Base-by-base conservation (phyloP, 2,888 invertebrate genomes). In the Morpho deidamia region DNA sequence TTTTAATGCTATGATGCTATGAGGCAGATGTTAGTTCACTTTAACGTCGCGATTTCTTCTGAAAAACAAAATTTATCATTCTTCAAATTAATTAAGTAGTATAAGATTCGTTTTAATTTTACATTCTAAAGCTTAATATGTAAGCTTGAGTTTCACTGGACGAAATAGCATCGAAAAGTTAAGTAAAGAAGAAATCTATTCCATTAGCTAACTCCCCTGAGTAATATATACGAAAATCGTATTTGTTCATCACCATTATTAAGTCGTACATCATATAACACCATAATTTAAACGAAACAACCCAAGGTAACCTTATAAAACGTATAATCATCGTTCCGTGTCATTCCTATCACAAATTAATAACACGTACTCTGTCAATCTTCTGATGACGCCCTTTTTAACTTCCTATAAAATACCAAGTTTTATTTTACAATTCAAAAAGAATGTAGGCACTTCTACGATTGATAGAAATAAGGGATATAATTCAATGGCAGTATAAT, bases 291-390 rank as follows among this genome's bases (percentile, higher is more conserved):
- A 49, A 43, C 56, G 49, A 65, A 63, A 61, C 67, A 71, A 76
- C 74, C 61, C 23, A 23, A 23, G 23, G 23, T 23, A 23, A 23
- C 23, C 59, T 68, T 63, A 68, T 68, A 69, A 72, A 72, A 72
- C 73, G 69, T 73, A 70, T 82, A 85, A 84, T 85, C 81, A 85
- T 86, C 72, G 74, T 78, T 66, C 71, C 76, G 70, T 74, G 70
- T 76, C 76, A 80, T 84, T 82, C 79, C 72, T 72, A 79, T 78
- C 75, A 75, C 77, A 78, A 86, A 82, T 80, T 87, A 87, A 88
- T 87, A 83, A 84, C 76, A 78, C 74, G 69, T 76, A 57, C 50
- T 68, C 74, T 78, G 79, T 80, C 83, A 79, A 78, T 79, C 68
- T 79, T 74, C 68, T 59, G 69, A 67, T 65, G 65, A 58, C 59